Evolutionary conservation across 2,113 vertebrate species (phyloP).

Genomic region (Centropus unirufus): DNA sequence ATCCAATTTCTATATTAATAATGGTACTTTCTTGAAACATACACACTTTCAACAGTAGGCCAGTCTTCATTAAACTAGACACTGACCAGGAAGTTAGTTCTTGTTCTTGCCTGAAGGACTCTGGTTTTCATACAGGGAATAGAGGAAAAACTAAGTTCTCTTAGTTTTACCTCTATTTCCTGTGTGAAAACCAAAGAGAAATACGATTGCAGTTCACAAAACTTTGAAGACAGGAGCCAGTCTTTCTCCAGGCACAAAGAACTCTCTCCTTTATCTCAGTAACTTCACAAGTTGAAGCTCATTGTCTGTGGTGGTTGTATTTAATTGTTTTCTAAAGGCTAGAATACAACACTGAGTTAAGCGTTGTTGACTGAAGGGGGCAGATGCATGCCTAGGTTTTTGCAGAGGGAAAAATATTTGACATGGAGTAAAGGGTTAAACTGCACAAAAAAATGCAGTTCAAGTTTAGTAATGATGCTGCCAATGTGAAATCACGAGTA

Average conservation of each 20-base stretch:
- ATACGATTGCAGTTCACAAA: not conserved
- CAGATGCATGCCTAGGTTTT: too few species aligned
- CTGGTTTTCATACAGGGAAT: not conserved
- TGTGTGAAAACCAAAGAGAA: not conserved
- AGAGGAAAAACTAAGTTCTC: not conserved
- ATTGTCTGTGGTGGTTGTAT: not conserved
- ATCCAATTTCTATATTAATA: not conserved
- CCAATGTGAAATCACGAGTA: not conserved
- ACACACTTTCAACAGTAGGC: fast-evolving
- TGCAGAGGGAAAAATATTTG: too few species aligned
- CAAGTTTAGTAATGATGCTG: not conserved
- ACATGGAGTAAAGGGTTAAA: too few species aligned
- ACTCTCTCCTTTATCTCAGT: not conserved
- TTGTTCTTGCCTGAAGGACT: not conserved
- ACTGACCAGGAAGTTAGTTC: not conserved
- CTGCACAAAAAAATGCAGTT: too few species aligned
- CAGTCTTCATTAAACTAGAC: not conserved
- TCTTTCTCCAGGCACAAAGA: not conserved
- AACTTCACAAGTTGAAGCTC: not conserved
- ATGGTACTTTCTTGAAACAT: not conserved
- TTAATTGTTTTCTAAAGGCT: not conserved
- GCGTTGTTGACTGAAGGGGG: too few species aligned
- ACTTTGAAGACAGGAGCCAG: not conserved
- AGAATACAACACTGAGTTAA: not conserved
- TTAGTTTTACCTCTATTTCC: too few species aligned